These are phyloP conservation scores for Semotilus atromaculatus DNA, from an alignment of 2,797 vertebrate genomes.

Conservation along the genomic window DNA sequence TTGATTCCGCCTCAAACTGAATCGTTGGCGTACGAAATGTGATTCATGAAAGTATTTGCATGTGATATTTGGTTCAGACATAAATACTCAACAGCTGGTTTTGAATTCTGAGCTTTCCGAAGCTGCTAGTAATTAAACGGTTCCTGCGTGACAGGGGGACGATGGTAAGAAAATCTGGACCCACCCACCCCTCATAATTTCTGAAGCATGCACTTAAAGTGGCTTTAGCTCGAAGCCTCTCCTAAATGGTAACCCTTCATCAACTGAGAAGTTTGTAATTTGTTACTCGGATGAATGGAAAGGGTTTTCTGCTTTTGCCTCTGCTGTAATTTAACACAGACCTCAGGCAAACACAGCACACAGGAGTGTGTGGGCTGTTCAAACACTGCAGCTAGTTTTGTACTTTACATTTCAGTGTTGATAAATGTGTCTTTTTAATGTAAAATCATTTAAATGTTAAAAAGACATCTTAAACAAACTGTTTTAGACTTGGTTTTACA, in stretches of 20 bases:
- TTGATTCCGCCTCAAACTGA: conserved; percentile 13
- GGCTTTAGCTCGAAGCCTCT: conserved; percentile 65
- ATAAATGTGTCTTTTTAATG: conserved; percentile 2
- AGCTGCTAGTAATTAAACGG: conserved; percentile 50
- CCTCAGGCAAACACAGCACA: conserved; percentile 46
- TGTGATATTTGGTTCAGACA: conserved; percentile 2
- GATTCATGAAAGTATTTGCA: conserved; percentile 25
- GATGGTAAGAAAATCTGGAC: conserved; percentile 65
- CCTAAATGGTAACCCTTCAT: conserved; percentile 69
- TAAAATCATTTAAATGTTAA: not conserved
- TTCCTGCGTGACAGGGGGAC: conserved; percentile 62
- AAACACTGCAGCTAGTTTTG: conserved; percentile 15
- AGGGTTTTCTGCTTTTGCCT: conserved; percentile 48
- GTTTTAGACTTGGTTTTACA: not conserved
- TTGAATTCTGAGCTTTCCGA: conserved; percentile 18
- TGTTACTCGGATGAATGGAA: conserved; percentile 69
- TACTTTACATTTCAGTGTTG: not conserved
- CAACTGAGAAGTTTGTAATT: conserved; percentile 75
- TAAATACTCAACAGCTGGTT: conserved; percentile 17
- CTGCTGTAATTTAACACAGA: conserved; percentile 57
- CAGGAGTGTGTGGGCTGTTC: conserved; percentile 44
- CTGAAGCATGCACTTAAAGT: conserved; percentile 71
- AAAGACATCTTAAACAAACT: not conserved
- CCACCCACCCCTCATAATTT: conserved; percentile 73
- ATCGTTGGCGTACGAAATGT: not conserved